Evolutionary conservation across 2,113 vertebrate species (phyloP), one percentile per base, ranked within the genome.

Genomic region (Centropristis striata): DNA sequence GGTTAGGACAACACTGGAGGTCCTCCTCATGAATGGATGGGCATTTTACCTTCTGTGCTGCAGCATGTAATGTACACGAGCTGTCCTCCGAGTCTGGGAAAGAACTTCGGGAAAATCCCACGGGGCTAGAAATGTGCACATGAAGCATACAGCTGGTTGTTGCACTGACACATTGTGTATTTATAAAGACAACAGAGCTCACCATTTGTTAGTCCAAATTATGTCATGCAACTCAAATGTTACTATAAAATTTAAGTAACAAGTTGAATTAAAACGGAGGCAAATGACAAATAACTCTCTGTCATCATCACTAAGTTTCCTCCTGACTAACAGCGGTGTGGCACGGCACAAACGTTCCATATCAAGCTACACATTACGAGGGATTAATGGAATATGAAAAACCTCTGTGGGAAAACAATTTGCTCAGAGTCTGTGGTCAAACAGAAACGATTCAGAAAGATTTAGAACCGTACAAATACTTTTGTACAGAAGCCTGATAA

Each of bases 1-100:
- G 85, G 90, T 90, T 91, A 54, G 80, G 85, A 81, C 85, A 81
- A 76, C 84, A 88, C 78, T 87, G 90, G 90, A 93, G 92, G 92
- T 93, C 92, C 75, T 75, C 39, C 79, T 84, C 65, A 67, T 88
- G 83, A 92, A 85, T 81, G 83, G 81, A 91, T 51, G 68, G 81
- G 63, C 75, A 66, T 58, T 77, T 55, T 66, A 78, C 71, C 81
- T 88, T 72, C 54, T 53, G 63, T 32, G 18, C 36, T 64, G 76
- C 75, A 64, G 66, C 46, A 27, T 11, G 55, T 23, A 41, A 68
- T 42, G 64, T 28, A 32, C 81, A 61, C 23, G 47, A 70, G 83
- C 66, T 84, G 75, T 80, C 77, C 51, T 14, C 27, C 8, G 51
- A 65, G 86, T 83, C 90, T 90, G 91, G 88, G 89, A 91, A 87